Evolutionary conservation across 2,888 invertebrate species (phyloP), one percentile per base, ranked within the genome.

Genomic region (Dioctria rufipes): DNA sequence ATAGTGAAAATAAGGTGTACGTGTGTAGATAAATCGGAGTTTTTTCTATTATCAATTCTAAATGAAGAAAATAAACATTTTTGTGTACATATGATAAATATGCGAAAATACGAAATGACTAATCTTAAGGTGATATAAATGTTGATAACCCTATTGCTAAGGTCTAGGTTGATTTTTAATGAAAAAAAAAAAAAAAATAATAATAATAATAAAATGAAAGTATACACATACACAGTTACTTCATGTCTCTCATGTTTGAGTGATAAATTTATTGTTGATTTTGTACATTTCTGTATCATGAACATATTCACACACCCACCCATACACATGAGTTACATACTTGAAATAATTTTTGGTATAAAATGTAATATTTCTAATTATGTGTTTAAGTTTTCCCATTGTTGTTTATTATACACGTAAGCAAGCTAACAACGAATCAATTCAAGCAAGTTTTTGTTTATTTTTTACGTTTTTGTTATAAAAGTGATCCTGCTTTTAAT

Each of bases 111-210:
- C 49, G 49, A 58, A 73, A 73, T 73, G 42, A 60, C 51, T 73
- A 58, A 73, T 60, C 25, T 54, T 73, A 73, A 73, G 73, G 60
- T 73, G 73, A 73, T 73, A 73, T 73, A 60, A 73, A 73, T 73
- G 73, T 73, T 73, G 73, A 60, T 54, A 42, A 60, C 73, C n/a
- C 73, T 73, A 73, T 13, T 51, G 39, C 51, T 69, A 51, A 69
- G 51, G 51, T 54, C 37, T 51, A 49, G 51, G 69, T 69, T 39
- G 54, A 58, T n/a, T 73, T 42, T 37, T 71, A 71, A 51, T 49
- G 49, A 25, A 25, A 25, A 25, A 25, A 25, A 25, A 25, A n/a
- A n/a, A n/a, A n/a, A n/a, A n/a, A n/a, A n/a, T n/a, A n/a, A n/a
- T n/a, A n/a, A 25, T 25, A 25, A 25, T 25, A 25, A 25, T 25